Evolutionary conservation across 2,888 invertebrate species (phyloP), one percentile per base, ranked within the genome.

Genomic region (Tenthredo mesomela): DNA sequence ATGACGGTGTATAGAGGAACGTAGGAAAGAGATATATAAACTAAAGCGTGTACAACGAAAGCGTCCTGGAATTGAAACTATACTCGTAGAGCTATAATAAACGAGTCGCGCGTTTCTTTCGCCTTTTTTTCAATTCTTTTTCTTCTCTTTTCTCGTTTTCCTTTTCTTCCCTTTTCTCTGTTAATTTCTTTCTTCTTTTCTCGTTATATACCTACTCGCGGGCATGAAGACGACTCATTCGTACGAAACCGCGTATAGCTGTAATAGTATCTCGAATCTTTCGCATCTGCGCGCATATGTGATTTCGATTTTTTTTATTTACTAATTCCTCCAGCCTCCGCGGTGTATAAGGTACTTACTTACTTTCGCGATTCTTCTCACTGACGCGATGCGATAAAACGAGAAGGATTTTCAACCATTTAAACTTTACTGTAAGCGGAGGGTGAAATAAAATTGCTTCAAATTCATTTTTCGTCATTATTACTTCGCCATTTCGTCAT

Each of bases 1-100:
- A 50, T 50, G 0, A 50, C 18, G 18, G 7, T 50, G 6, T n/a
- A 58, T 58, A 58, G 54, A 54, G 54, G n/a, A 54, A 54, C n/a
- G 37, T 18, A 6, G 5, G 54, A 54, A 15, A 61, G 61, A 54
- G 7, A n/a, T 54, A 54, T 7, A 54, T 54, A 54, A n/a, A 54
- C 54, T n/a, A 54, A 50, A 54, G 54, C 54, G n/a, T 50, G 50
- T 50, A 50, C 18, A 25, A 61, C 61, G 61, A 61, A 21, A 61
- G 61, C 21, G 61, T 10, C 61, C 61, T 61, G 61, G 61, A 61
- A 61, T 61, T 61, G 61, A 61, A 61, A 61, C 61, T 25, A 61
- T 54, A 54, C 54, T 54, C 54, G 18, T 54, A 54, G 18, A 54
- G 54, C 54, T 54, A 54, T 54, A 54, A 54, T 54, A 54, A 54